Base-by-base conservation (phyloP, 2,888 invertebrate species). In the Cosmia trapezina region DNA sequence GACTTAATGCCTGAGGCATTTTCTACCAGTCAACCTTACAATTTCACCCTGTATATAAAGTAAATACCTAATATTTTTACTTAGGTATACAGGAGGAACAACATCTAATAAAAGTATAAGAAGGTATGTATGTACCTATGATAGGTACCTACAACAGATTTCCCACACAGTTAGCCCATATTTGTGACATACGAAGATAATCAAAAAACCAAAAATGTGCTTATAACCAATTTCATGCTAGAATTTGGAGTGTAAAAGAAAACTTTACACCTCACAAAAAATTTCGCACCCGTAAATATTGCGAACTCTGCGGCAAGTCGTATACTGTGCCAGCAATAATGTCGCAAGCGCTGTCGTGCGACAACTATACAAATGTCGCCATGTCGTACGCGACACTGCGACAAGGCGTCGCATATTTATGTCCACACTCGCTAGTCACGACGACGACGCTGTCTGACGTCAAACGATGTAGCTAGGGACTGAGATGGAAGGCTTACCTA, bases 351-450 rank as follows among this genome's bases (percentile, higher is more conserved):
- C 57, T 70, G 70, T 73, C 81, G 57, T 63, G 56, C 73, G 73
- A 76, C 69, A 67, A 70, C 73, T 73, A 73, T 73, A 81, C 78
- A 78, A 78, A 81, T 78, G 78, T 73, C 65, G 62, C 6, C 49
- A 28, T 66, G 78, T 78, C 78, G 66, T 69, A 53, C 57, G 80
- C 70, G 81, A 70, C 73, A 59, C 57, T n/a, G 70, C 59, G 73
- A 78, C 78, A 49, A 59, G 70, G 33, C 69, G 69, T 64, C 63
- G 54, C 70, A 69, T 76, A 57, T 80, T 80, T 80, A 80, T 56
- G 53, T 80, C 43, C 14, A 51, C 62, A 56, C 51, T 47, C 41
- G 65, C 67, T 19, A 68, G 69, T 66, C 81, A 80, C 81, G 81
- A 69, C 37, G 33, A 45, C 19, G 54, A 28, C n/a, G n/a, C n/a